phyloP scores from a whole-genome alignment of 2,113 vertebrate species.

The Nycticryphes semicollaris region DNA sequence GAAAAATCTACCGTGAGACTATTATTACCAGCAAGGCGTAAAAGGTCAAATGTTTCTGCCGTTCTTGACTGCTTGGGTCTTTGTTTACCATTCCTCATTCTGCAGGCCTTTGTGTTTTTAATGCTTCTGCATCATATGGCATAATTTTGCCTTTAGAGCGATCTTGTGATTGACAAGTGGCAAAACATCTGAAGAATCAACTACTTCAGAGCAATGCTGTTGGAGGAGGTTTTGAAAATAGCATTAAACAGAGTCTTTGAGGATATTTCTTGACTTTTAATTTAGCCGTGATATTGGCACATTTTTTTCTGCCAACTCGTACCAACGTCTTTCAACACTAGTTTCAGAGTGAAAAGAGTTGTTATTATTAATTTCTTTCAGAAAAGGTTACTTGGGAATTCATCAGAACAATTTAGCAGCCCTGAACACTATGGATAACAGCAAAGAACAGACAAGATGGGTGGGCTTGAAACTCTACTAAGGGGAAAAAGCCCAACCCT shows the following conservation, averaged over 20 bases:
- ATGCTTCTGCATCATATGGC: not conserved
- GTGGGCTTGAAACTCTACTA: not conserved
- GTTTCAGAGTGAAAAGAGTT: not conserved
- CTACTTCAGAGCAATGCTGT: not conserved
- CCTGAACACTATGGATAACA: not conserved
- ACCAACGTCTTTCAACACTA: constrained; percentile 8
- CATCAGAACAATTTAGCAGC: constrained; percentile 1
- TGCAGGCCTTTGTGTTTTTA: not conserved
- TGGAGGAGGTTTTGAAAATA: not conserved
- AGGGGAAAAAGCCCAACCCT: not conserved
- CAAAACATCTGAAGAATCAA: not conserved
- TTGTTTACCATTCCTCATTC: not conserved
- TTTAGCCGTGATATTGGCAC: not conserved
- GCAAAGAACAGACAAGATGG: not conserved
- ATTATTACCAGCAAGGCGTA: not conserved
- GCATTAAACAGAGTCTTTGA: not conserved
- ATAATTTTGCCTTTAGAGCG: not conserved
- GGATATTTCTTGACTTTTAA: not conserved
- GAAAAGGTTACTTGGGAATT: not conserved
- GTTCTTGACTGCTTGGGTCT: not conserved
- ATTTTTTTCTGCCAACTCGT: not conserved
- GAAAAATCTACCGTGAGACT: not conserved
- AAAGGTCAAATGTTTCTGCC: constrained; percentile 20
- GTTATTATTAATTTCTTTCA: not conserved
- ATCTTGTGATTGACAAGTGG: not conserved